phyloP scores from a whole-genome alignment of 2,888 invertebrate species.

The Allygus modestus region DNA sequence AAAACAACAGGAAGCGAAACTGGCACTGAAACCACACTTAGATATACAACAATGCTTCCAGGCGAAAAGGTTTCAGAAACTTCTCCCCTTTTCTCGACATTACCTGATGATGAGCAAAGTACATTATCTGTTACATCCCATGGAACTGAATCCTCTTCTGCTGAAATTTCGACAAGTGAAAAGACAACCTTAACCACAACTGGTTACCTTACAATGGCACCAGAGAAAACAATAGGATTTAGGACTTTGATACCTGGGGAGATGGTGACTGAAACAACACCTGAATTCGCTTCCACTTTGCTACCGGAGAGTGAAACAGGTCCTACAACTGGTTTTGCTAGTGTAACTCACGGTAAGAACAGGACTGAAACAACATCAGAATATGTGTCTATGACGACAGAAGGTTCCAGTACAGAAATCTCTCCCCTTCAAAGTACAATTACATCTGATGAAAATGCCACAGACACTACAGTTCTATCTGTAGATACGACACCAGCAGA shows the following conservation, averaged over 20 bases:
- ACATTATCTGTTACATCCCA: not conserved
- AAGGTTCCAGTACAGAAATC: not conserved
- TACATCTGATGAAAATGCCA: not conserved
- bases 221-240: not conserved
- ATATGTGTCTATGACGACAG: not conserved
- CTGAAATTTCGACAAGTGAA: not conserved
- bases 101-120: not conserved
- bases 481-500: not conserved
- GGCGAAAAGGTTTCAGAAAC: not conserved
- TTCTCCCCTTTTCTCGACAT: not conserved
- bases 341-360: not conserved
- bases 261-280: not conserved
- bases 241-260: slow-evolving; percentile 8
- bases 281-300: not conserved
- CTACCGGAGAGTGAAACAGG: not conserved
- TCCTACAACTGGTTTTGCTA: not conserved
- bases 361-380: not conserved
- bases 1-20: not conserved
- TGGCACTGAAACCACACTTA: not conserved
- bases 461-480: not conserved
- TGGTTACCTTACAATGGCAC: not conserved
- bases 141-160: not conserved
- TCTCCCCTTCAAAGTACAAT: not conserved
- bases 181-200: not conserved
- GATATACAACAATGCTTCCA: not conserved